These are phyloP conservation scores for Rhyacichthys aspro DNA, from an alignment of 2,797 vertebrate genomes.

Conservation along the genomic window DNA sequence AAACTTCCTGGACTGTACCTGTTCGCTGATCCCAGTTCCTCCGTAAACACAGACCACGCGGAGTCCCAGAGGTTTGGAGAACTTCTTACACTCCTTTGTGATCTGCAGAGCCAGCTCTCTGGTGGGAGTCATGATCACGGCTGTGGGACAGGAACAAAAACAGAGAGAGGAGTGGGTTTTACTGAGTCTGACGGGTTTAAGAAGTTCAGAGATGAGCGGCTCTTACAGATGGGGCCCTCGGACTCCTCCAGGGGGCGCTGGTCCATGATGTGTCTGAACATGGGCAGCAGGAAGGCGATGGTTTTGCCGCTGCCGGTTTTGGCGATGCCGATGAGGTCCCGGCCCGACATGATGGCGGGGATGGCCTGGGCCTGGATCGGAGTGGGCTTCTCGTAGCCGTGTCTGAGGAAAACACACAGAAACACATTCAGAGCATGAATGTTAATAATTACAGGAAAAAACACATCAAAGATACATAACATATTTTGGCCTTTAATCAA, in stretches of 20 bases:
- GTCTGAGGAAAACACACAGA: constrained; percentile 69
- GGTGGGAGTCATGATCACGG: constrained; percentile 97
- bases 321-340: constrained; percentile 97
- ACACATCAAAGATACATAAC: too few relatives aligned
- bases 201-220: not conserved
- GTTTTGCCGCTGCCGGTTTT: constrained; percentile 99
- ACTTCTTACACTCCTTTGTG: constrained; percentile 99
- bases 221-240: constrained; percentile 93
- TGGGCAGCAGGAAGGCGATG: constrained; percentile 96
- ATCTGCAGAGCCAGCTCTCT: constrained; percentile 97
- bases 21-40: constrained; percentile 98
- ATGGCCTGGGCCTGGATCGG: constrained; percentile 98
- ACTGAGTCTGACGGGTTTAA: too few relatives aligned
- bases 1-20: constrained; percentile 89
- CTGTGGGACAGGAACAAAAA: constrained; percentile 64
- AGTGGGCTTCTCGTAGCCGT: constrained; percentile 95
- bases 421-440: too few relatives aligned
- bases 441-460: too few relatives aligned
- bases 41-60: constrained; percentile 98
- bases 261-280: constrained; percentile 99
- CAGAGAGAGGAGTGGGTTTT: not conserved
- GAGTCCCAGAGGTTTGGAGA: constrained; percentile 92
- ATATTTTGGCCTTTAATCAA: too few relatives aligned
- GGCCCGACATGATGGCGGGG: constrained; percentile 94
- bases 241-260: constrained; percentile 93